Conservation (phyloP, 2,113 vertebrate species). For the Sus scrofa region DNA sequence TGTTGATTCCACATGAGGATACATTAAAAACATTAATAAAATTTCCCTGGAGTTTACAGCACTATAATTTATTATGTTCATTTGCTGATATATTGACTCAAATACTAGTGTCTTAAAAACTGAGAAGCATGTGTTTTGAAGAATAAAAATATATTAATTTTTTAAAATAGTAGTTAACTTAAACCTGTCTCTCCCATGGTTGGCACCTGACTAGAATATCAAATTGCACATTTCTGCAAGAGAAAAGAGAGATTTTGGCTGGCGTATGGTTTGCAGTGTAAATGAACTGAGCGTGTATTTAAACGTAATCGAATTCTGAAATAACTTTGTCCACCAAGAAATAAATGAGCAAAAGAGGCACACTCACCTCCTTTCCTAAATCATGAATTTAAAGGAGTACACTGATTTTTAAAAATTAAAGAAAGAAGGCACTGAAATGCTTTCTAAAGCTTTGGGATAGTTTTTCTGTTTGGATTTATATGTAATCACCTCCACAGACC, state of each 20-base stretch:
- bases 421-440: not conserved
- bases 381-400: not conserved
- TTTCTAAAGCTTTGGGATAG: not conserved
- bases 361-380: not conserved
- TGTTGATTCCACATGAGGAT: conserved; percentile 84
- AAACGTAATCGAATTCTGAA: conserved; percentile 52
- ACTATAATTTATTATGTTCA: conserved; percentile 80
- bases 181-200: conserved; percentile 53
- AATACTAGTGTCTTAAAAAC: conserved; percentile 77
- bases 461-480: conserved; percentile 4
- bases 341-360: conserved; percentile 16
- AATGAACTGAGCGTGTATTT: conserved; percentile 49
- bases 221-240: conserved; percentile 45
- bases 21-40: conserved; percentile 88
- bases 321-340: conserved; percentile 52
- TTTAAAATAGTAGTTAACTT: conserved; percentile 71
- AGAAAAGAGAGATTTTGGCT: conserved; percentile 39
- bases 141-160: conserved; percentile 74
- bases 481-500: not conserved
- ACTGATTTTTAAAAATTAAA: not conserved
- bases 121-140: conserved; percentile 68
- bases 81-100: conserved; percentile 76
- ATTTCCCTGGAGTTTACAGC: conserved; percentile 82
- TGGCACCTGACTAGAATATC: conserved; percentile 54
- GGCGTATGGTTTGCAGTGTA: not conserved